phyloP scores from a whole-genome alignment of 2,113 vertebrate species.

The Pica pica region DNA sequence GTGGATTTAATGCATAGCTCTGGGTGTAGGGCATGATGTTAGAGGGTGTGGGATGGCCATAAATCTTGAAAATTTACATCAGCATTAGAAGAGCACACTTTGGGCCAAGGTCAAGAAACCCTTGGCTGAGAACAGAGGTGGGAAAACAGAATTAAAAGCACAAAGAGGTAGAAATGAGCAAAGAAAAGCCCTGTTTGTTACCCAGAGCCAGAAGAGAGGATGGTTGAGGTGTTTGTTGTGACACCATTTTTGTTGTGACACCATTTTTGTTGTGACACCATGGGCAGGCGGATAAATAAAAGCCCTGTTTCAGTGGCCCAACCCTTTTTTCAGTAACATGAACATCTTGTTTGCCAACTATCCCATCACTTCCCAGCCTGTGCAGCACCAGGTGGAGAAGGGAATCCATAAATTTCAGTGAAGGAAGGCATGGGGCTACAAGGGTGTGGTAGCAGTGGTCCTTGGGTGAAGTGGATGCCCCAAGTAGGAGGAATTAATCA shows the following conservation, averaged over 20 bases:
- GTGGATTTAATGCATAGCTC: neutral
- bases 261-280: neutral
- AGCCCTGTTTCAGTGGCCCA: neutral
- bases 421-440: neutral
- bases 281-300: neutral
- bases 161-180: neutral
- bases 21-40: accelerated
- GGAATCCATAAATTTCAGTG: neutral
- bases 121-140: neutral
- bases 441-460: neutral
- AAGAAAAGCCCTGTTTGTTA: neutral
- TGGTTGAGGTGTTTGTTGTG: neutral
- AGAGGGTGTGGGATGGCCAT: neutral
- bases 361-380: neutral
- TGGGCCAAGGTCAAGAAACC: neutral
- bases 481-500: neutral
- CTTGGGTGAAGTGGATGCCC: neutral
- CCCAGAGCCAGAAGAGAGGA: neutral
- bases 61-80: neutral
- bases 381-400: neutral
- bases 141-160: neutral
- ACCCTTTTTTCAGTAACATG: neutral
- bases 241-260: no score
- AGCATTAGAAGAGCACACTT: neutral
- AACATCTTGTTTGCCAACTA: neutral